Conservation (phyloP, 2,888 invertebrate genomes). For the Metacarcinus magister region DNA sequence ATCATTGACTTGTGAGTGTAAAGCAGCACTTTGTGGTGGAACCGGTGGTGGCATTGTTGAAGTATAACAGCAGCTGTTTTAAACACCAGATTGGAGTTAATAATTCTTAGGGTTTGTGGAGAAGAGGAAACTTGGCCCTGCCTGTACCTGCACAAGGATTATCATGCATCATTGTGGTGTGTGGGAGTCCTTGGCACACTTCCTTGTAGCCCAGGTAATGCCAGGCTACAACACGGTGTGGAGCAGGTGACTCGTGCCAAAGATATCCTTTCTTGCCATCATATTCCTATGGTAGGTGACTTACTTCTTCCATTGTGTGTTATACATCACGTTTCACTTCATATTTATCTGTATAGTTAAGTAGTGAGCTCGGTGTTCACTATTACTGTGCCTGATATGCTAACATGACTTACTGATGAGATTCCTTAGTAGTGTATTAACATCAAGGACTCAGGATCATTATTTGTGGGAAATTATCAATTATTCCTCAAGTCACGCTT, state of each 20-base stretch:
- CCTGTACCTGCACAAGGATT: neutral
- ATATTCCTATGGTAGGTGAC: conserved; percentile 13
- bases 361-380: neutral
- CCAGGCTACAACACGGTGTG: neutral
- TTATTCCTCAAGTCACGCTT: neutral
- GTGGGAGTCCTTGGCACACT: neutral
- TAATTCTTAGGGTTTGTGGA: neutral
- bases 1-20: neutral
- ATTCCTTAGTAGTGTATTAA: neutral
- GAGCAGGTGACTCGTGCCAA: conserved; percentile 18
- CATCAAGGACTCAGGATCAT: neutral
- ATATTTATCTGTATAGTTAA: conserved; percentile 19
- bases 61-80: neutral
- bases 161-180: neutral
- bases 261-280: conserved; percentile 42
- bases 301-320: conserved; percentile 43
- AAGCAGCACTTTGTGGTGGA: neutral
- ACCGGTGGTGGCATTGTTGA: neutral
- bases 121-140: neutral
- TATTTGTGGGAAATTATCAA: neutral
- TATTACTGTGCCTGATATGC: conserved; percentile 17
- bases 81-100: neutral
- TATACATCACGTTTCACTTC: neutral
- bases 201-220: neutral
- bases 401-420: conserved; percentile 28